Evolutionary conservation across 1,140 invertebrate species (phyloP).

Genomic region (Nebria ingens): DNA sequence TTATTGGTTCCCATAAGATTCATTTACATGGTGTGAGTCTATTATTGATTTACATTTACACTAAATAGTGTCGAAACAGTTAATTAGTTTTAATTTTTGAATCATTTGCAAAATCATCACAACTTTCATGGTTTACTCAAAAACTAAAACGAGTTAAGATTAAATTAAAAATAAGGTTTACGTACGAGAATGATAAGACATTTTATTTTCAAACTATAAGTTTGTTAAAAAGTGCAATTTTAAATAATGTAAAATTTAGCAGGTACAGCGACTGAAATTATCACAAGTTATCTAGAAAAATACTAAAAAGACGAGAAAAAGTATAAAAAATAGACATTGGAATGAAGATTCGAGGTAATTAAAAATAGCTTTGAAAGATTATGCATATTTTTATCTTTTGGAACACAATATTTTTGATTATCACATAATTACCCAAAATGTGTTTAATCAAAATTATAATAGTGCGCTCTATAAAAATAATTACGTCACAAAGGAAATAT

Average conservation of each 20-base stretch:
- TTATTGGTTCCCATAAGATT: conserved; percentile 9
- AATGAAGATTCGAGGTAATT: neutral
- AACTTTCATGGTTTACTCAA: no score
- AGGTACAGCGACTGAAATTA: neutral
- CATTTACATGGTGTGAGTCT: neutral
- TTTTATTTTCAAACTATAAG: neutral
- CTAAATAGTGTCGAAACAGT: neutral
- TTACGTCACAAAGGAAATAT: no score
- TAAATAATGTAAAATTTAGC: neutral
- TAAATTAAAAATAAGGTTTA: no score
- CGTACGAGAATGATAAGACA: neutral
- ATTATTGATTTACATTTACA: neutral
- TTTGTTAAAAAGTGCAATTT: neutral
- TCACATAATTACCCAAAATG: conserved; percentile 8
- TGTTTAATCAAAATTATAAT: no score
- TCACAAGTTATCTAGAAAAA: neutral
- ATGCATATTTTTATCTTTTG: neutral
- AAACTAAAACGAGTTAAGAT: no score
- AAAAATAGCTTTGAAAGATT: neutral
- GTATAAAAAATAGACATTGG: neutral
- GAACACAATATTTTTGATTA: neutral
- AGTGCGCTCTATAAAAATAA: no score
- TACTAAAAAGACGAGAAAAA: neutral
- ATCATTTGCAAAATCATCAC: no score
- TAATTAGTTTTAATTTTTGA: no score